Evolutionary conservation across 2,797 vertebrate genomes (phyloP).

Genomic region (Corythornis leucogaster): DNA sequence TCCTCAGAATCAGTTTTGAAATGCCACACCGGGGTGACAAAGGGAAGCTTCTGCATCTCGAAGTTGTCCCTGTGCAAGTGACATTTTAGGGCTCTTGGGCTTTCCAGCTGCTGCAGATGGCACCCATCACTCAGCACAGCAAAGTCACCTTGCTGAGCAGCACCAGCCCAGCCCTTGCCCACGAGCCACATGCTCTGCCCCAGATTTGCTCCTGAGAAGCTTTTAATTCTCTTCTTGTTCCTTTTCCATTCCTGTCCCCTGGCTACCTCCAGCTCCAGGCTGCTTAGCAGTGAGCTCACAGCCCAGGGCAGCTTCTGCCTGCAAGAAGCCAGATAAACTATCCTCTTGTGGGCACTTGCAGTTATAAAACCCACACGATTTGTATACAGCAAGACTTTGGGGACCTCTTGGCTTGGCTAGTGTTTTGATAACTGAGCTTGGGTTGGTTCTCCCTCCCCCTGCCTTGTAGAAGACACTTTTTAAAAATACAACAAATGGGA

Average conservation of each 20-base stretch:
- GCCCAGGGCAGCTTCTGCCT: constrained; percentile 10
- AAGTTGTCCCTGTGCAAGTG: background rate
- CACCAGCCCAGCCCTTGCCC: background rate
- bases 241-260: background rate
- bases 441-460: background rate
- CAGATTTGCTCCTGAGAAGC: background rate
- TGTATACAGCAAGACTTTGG: background rate
- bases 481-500: background rate
- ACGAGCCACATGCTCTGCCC: accelerated
- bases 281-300: background rate
- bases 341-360: constrained; percentile 15
- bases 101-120: background rate
- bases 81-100: background rate
- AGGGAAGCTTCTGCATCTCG: background rate
- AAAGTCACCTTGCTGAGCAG: background rate
- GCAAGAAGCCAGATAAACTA: background rate
- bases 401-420: constrained; percentile 4
- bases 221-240: background rate
- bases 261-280: background rate
- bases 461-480: background rate
- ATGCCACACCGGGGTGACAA: accelerated
- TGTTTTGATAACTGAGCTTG: background rate
- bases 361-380: background rate
- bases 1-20: background rate
- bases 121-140: background rate